Conservation (phyloP, 2,113 vertebrate genomes). For the Colossoma macropomum region DNA sequence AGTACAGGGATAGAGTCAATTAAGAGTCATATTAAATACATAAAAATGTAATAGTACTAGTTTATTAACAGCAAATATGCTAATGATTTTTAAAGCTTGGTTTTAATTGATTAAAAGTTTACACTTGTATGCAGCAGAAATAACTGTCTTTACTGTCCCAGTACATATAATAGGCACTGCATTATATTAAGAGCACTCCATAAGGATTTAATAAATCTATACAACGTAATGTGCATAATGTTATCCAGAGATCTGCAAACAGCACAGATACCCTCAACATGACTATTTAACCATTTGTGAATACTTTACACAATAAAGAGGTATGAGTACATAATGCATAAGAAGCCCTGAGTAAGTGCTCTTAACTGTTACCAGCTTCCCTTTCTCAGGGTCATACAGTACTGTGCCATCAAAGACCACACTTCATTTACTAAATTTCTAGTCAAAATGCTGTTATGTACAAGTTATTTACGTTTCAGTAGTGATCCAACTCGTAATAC, state of each 20-base stretch:
- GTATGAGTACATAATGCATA: not conserved
- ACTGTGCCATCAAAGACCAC: no score
- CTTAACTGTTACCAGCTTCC: constrained; percentile 26
- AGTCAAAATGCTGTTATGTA: no score
- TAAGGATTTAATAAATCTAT: not conserved
- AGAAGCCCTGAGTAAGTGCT: constrained; percentile 8
- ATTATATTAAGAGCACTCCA: not conserved
- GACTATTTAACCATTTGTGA: not conserved
- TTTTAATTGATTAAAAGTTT: no score
- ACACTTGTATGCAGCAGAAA: not conserved
- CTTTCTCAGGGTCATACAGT: not conserved
- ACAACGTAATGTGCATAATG: not conserved
- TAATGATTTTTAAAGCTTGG: no score
- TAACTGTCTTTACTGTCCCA: not conserved
- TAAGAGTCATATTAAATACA: no score
- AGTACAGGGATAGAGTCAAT: not conserved
- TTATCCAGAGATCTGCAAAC: not conserved
- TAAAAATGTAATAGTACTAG: no score
- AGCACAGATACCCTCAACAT: not conserved
- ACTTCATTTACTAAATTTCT: no score
- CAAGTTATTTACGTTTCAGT: no score
- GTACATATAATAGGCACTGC: not conserved
- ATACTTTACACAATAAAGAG: not conserved
- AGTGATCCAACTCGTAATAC: no score
- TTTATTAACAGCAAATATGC: no score